Percentiles rank a stretch among this genome's conserved stretches.
Evolutionary conservation across 2,888 invertebrate species (phyloP).

Genomic region (Rotaria magnacalcarata): DNA sequence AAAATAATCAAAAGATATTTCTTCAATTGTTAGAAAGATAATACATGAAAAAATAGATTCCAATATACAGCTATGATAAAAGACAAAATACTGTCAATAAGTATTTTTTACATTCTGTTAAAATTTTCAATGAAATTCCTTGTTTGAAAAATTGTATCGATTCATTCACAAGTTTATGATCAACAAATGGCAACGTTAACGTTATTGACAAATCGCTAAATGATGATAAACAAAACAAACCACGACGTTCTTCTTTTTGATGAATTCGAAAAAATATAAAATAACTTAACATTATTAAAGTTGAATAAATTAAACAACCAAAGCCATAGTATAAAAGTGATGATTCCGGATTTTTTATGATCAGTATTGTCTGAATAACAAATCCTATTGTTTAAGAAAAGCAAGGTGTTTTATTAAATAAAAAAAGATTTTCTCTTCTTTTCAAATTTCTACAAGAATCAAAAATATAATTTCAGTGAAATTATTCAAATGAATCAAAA

Average conservation of each 20-base stretch:
- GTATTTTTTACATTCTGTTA: constrained; percentile 95
- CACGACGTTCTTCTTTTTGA: neutral
- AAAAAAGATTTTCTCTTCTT: no score
- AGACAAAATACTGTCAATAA: constrained; percentile 93
- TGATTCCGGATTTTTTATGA: neutral
- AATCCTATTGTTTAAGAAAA: neutral
- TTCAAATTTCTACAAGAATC: no score
- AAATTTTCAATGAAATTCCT: constrained; percentile 84
- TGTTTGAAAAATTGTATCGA: constrained; percentile 83
- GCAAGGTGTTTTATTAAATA: no score
- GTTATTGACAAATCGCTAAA: constrained; percentile 15
- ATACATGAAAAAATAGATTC: constrained; percentile 92
- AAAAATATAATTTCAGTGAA: no score
- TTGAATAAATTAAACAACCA: neutral
- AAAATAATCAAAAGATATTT: constrained; percentile 91
- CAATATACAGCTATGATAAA: constrained; percentile 87
- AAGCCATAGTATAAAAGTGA: neutral
- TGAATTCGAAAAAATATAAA: neutral
- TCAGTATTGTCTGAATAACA: neutral
- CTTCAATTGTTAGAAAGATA: constrained; percentile 91
- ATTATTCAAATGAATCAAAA: no score
- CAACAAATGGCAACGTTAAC: constrained; percentile 32
- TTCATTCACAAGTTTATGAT: constrained; percentile 61
- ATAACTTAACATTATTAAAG: neutral
- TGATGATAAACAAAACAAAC: constrained; percentile 39